Base-by-base conservation (phyloP, 2,797 vertebrate species). In the Leontopithecus rosalia region DNA sequence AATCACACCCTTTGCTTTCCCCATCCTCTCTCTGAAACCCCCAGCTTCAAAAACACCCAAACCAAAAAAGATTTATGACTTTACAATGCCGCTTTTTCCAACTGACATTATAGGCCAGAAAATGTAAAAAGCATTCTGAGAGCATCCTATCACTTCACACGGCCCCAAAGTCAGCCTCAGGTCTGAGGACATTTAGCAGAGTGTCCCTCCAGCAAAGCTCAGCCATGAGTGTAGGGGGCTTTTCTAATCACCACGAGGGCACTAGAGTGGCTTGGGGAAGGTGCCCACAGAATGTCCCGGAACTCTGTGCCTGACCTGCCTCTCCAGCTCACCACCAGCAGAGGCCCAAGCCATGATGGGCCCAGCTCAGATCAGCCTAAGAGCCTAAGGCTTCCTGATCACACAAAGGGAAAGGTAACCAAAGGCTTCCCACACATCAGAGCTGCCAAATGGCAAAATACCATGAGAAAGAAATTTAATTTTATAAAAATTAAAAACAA, bases 281-380 rank as follows among this genome's bases (percentile, higher is more conserved):
- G 41, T 20, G 14, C 12, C n/a, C 22, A 83, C 48, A 77, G 91
- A 89, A 76, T 94, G 97, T 30, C 72, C 91, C 77, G 84, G 24
- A 82, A 97, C 93, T 95, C 89, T 90, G 95, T 15, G 82, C 90
- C 88, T 96, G 64, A 90, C 96, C 90, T 91, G 84, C 94, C 61
- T 43, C 96, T 94, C 96, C 89, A 95, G 43, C 57, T 72, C 95
- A 93, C 80, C 92, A 97, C 12, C 43, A 76, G 58, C 84, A 94
- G 97, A 91, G 97, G 88, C 94, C 81, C 58, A 91, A 89, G 94
- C 95, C 95, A 0, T 39, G 75, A 91, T 39, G 75, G 90, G 85
- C 95, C 97, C 92, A 92, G 67, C 89, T 97, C 97, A 97, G 95
- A 97, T 96, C 90, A 97, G 85, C 70, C 93, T 93, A 95, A 96